Evolutionary conservation across 1,140 invertebrate genomes (phyloP), one percentile per base, ranked within the genome.

Genomic region (Tetragonula clypearis): DNA sequence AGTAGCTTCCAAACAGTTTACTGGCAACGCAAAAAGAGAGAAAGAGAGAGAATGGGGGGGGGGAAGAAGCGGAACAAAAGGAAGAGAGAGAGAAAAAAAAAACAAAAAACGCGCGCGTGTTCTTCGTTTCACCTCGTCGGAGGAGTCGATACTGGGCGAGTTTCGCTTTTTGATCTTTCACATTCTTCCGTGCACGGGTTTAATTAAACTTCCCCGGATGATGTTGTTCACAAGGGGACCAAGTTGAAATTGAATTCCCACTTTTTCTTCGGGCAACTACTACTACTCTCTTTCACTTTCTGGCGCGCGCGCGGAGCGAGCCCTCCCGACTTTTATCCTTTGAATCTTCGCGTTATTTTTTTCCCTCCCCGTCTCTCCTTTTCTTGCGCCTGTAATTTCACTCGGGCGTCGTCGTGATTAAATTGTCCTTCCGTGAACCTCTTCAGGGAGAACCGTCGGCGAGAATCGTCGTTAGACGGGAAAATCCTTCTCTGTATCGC

Each of bases 181-280:
- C 60, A 56, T 66, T 76, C 81, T 56, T 58, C 23, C 79, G 23
- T n/a, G 53, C 53, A 55, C 62, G 19, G 68, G 23, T 83, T 83
- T 83, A 83, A 83, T 83, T 83, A 83, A 83, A 78, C 81, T 78
- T 69, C 62, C 30, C 23, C 35, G 62, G 35, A 78, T 56, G 73
- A 82, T 76, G 74, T 49, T 83, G 74, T 68, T 75, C 60, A 30
- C 49, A 55, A 78, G 65, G 35, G 74, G 62, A 78, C 75, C 30
- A 83, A 83, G 74, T 83, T 83, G 81, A 69, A 83, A 78, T 83
- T 83, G 74, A 83, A 56, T 73, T 81, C 76, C 30, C 68, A 56
- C 49, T 74, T 80, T 79, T 73, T 49, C 77, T 80, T 26, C 56
- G 26, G 19, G n/a, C 60, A 55, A 15, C 66, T 41, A 23, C 56